Conservation (phyloP, 2,888 invertebrate genomes). For the Agapetus fuscipes region DNA sequence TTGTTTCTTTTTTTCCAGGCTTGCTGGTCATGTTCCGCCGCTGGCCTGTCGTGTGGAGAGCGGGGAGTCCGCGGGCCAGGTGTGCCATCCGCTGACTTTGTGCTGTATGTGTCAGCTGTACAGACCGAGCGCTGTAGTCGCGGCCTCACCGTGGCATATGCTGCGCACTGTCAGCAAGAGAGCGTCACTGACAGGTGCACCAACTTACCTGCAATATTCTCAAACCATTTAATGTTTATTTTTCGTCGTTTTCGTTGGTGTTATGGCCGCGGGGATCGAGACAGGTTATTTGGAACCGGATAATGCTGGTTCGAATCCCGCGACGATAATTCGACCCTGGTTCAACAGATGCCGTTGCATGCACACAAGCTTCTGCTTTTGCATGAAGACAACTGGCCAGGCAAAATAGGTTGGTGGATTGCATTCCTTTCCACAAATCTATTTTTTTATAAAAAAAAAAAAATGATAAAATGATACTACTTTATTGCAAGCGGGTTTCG, state of each 20-base stretch:
- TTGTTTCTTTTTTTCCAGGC: conserved; percentile 53
- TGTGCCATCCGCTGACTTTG: conserved; percentile 80
- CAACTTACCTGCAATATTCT: conserved; percentile 1
- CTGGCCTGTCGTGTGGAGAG: conserved; percentile 67
- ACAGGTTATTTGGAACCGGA: too few species aligned
- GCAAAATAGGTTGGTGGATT: too few species aligned
- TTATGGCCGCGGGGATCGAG: too few species aligned
- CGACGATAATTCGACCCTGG: too few species aligned
- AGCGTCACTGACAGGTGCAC: conserved; percentile 77
- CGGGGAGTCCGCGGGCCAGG: conserved; percentile 43
- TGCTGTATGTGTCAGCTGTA: conserved; percentile 93
- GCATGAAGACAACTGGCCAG: too few species aligned
- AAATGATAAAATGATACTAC: neutral
- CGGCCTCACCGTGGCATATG: conserved; percentile 90
- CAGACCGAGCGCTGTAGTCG: conserved; percentile 88
- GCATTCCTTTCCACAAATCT: too few species aligned
- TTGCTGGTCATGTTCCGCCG: conserved; percentile 80
- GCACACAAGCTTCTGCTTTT: too few species aligned
- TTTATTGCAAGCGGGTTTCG: too few species aligned
- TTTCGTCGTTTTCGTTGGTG: too few species aligned
- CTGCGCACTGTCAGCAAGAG: conserved; percentile 98
- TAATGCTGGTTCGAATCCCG: too few species aligned
- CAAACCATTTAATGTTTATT: neutral
- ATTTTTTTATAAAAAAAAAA: neutral
- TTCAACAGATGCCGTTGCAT: too few species aligned